Percentiles rank a stretch among this genome's conserved stretches.
Evolutionary conservation across 1,140 invertebrate species (phyloP).

Genomic region (Hylaeus volcanicus): DNA sequence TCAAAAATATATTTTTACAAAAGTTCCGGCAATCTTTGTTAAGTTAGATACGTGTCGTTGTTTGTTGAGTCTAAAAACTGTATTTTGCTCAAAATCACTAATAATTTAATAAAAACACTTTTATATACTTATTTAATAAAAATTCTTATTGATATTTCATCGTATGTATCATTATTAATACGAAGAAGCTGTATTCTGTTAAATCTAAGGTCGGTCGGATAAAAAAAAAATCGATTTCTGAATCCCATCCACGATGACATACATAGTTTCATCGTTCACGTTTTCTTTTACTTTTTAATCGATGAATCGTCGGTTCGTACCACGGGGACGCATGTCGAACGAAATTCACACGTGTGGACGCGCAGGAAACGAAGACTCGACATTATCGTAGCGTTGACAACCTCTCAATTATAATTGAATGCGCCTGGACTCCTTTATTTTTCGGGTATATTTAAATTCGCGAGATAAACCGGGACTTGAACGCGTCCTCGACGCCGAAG

Average conservation of each 20-base stretch:
- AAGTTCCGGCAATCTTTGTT: too few relatives aligned
- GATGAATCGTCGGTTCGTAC: slow-evolving; percentile 5
- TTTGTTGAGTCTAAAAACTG: too few relatives aligned
- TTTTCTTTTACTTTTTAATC: background rate
- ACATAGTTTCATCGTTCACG: slow-evolving; percentile 3
- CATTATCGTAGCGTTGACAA: slow-evolving; percentile 69
- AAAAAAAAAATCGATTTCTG: slow-evolving; percentile 31
- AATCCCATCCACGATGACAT: background rate
- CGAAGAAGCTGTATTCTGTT: too few relatives aligned
- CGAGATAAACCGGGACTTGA: slow-evolving; percentile 55
- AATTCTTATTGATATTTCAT: too few relatives aligned
- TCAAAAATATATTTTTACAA: too few relatives aligned
- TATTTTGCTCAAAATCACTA: too few relatives aligned
- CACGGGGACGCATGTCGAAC: slow-evolving; percentile 47
- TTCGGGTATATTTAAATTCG: slow-evolving; percentile 68
- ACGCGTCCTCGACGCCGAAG: slow-evolving; percentile 11
- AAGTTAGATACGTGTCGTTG: too few relatives aligned
- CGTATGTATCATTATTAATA: too few relatives aligned
- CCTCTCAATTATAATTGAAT: slow-evolving; percentile 73
- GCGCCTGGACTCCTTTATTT: slow-evolving; percentile 51
- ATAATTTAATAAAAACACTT: too few relatives aligned
- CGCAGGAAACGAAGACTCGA: slow-evolving; percentile 46
- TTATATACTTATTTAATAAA: too few relatives aligned
- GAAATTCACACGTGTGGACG: slow-evolving; percentile 61
- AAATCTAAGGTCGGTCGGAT: too few relatives aligned